Base-by-base conservation (phyloP, 2,797 vertebrate species). In the Holocentrus rufus region DNA sequence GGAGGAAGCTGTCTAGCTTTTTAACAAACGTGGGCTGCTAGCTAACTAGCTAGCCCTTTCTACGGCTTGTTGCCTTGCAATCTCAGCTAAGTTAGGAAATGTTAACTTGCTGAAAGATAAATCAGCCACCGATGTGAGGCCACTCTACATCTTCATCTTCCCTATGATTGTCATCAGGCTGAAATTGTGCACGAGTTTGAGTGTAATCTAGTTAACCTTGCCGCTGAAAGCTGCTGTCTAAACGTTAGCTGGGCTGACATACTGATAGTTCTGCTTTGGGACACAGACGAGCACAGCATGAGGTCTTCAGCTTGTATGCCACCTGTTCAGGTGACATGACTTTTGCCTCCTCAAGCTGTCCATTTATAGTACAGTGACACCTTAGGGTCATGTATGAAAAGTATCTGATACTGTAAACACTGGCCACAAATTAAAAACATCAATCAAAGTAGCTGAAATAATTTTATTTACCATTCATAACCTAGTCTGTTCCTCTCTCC, bases 41-140 rank as follows among this genome's bases (percentile, higher is more conserved):
- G 65, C 65, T 10, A 20, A 65, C n/a, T 20, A 64, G 82, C 65
- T 80, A 82, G 72, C 65, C 30, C 2, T 2, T 22, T 52, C 20
- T 8, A 3, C 27, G 30, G 60, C 54, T 49, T 56, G 44, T 44
- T 64, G 34, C 17, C n/a, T 27, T 23, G n/a, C 11, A 14, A 23
- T 31, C 25, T 46, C 7, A 4, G 55, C 17, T 34, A 52, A 27
- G 22, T 54, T 25, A 20, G 2, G 14, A 49, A 54, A 69, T 11
- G 54, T 46, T 13, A 42, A 50, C 20, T 14, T 58, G 30, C n/a
- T 46, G 14, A n/a, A 18, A 54, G 64, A 85, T 47, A 46, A 74
- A 46, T 46, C 5, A 46, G 3, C 11, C 4, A 42, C 39, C 39
- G 39, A 14, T 42, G 4, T 42, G 13, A 42, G 14, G 47, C 9